These are phyloP conservation scores for Leptoteleia sp. DNA, from an alignment of 1,140 invertebrate genomes.

Conservation along the genomic window DNA sequence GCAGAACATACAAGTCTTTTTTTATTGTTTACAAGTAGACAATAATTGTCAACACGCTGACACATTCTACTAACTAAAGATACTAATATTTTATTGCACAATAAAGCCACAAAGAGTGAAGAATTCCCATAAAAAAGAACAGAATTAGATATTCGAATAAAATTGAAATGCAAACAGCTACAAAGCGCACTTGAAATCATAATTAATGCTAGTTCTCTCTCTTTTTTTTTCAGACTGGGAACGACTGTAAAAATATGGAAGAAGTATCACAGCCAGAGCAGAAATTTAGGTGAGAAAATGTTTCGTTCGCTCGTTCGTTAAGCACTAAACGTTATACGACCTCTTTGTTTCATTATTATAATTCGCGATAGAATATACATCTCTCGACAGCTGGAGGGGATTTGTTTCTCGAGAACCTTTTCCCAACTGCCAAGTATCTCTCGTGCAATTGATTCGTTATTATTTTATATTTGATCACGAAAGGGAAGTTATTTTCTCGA, in stretches of 20 bases:
- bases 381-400: background rate
- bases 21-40: no score
- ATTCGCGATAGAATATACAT: slow-evolving; percentile 13
- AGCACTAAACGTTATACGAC: background rate
- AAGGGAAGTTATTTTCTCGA: slow-evolving; percentile 52
- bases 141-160: no score
- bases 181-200: no score
- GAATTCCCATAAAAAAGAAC: no score
- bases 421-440: background rate
- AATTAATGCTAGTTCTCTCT: background rate
- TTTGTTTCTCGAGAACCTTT: background rate
- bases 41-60: no score
- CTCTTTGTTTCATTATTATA: slow-evolving; percentile 10
- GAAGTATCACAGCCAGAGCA: slow-evolving; percentile 74
- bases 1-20: no score
- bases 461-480: slow-evolving; percentile 53
- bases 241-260: slow-evolving; percentile 75
- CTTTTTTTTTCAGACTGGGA: slow-evolving; percentile 75
- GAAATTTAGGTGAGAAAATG: slow-evolving; percentile 75
- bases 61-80: no score
- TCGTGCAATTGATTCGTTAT: slow-evolving; percentile 36
- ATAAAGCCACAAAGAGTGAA: no score
- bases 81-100: no score
- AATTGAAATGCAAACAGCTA: no score
- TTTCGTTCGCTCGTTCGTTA: background rate